Conservation (phyloP, 1,140 invertebrate species). For the Arion vulgaris region DNA sequence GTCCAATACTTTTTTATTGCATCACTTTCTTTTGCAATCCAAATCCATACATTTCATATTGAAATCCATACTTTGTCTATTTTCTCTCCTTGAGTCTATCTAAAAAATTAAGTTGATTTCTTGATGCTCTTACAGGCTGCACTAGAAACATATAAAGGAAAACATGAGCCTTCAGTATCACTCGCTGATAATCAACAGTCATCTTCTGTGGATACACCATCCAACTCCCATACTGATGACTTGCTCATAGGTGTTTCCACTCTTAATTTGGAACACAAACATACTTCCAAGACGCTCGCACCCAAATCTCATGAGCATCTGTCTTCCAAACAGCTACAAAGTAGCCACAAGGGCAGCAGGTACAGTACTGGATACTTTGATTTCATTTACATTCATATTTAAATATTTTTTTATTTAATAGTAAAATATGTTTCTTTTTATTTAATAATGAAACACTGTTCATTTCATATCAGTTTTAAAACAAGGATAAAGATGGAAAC, state of each 20-base stretch:
- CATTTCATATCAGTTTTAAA: no score
- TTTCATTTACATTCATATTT: not conserved
- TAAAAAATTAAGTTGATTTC: no score
- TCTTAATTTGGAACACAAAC: not conserved
- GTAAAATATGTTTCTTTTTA: no score
- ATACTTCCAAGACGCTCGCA: slow-evolving; percentile 46
- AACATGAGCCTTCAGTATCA: slow-evolving; percentile 70
- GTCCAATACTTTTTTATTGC: no score
- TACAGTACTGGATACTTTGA: not conserved
- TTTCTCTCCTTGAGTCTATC: no score
- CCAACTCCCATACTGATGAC: slow-evolving; percentile 11
- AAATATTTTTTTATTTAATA: no score
- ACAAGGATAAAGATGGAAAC: no score
- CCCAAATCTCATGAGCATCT: slow-evolving; percentile 64
- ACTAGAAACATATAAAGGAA: slow-evolving; percentile 68
- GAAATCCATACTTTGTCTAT: no score
- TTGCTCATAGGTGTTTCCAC: not conserved
- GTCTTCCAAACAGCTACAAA: slow-evolving; percentile 16
- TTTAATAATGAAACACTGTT: no score
- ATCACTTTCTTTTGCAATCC: no score
- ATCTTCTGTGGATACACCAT: slow-evolving; percentile 38
- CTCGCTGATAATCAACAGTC: slow-evolving; percentile 65
- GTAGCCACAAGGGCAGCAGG: not conserved
- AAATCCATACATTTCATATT: no score
- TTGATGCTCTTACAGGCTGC: slow-evolving; percentile 44